Evolutionary conservation across 1,140 invertebrate genomes (phyloP).

Genomic region (Anastatus disparis): DNA sequence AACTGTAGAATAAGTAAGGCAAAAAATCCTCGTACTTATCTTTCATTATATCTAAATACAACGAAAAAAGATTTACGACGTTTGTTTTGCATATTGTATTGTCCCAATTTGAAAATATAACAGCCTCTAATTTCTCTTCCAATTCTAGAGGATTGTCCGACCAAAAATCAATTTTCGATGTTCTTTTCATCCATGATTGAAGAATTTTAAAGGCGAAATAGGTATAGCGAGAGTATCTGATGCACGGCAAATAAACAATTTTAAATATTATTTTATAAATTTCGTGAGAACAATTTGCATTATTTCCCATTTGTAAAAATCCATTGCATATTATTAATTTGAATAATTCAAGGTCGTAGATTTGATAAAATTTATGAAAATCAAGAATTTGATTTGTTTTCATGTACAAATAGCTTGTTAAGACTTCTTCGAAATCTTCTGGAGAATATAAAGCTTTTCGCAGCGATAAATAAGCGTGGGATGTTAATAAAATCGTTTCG

Average conservation of each 20-base stretch:
- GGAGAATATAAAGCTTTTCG: conserved; percentile 23
- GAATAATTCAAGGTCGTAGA: conserved; percentile 48
- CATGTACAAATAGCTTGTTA: conserved; percentile 42
- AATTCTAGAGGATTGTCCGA: conserved; percentile 23
- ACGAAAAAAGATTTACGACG: conserved; percentile 39
- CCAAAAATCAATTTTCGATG: conserved; percentile 50
- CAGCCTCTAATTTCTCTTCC: conserved; percentile 51
- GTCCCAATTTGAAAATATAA: conserved; percentile 54
- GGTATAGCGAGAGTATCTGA: conserved; percentile 53
- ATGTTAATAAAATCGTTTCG: conserved; percentile 47
- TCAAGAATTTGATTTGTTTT: conserved; percentile 31
- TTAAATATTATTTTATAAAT: conserved; percentile 46
- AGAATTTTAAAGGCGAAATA: conserved; percentile 58
- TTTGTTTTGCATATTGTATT: conserved; percentile 41
- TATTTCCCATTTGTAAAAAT: conserved; percentile 51
- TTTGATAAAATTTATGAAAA: conserved; percentile 38
- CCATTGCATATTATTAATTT: conserved; percentile 52
- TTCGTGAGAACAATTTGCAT: conserved; percentile 37
- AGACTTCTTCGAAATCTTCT: conserved; percentile 21
- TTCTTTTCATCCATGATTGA: conserved; percentile 52
- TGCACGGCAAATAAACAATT: conserved; percentile 49
- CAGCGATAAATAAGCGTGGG: conserved; percentile 49
- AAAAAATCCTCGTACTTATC: conserved; percentile 52
- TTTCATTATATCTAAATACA: conserved; percentile 56
- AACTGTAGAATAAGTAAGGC: conserved; percentile 44